phyloP scores from a whole-genome alignment of 2,888 invertebrate genomes.

The Drosophila ochracea region DNA sequence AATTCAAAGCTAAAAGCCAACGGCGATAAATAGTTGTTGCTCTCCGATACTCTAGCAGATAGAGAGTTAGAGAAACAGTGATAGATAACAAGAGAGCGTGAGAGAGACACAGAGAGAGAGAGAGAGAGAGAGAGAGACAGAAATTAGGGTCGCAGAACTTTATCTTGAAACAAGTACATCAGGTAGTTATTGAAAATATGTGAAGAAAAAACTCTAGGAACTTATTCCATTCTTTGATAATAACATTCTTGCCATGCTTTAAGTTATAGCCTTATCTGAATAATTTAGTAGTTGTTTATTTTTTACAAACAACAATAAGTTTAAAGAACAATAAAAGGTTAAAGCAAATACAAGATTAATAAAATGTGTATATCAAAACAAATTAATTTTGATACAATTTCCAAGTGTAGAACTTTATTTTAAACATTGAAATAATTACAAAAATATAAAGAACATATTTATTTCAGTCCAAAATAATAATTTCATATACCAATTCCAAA shows the following conservation, averaged over 20 bases:
- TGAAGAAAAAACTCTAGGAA: not conserved
- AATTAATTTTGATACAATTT: not conserved
- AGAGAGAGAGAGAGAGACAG: too few relatives aligned
- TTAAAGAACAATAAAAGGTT: not conserved
- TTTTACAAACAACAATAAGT: not conserved
- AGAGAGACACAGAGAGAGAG: too few relatives aligned
- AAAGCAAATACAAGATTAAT: not conserved
- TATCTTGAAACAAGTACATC: not conserved
- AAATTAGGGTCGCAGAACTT: not conserved
- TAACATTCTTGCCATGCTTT: not conserved
- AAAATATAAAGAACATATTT: not conserved
- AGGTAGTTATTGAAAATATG: not conserved
- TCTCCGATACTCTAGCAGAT: conserved; percentile 13
- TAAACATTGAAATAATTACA: fast-evolving
- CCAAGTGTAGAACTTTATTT: not conserved
- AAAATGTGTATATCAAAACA: not conserved
- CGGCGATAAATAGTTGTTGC: conserved; percentile 58
- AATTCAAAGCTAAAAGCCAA: conserved; percentile 47
- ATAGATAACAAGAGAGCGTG: not conserved
- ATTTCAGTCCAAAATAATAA: not conserved
- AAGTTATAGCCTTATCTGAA: not conserved
- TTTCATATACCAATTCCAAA: not conserved
- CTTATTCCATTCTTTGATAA: not conserved
- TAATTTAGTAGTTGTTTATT: not conserved
- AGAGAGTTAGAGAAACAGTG: too few relatives aligned